phyloP scores from a whole-genome alignment of 2,797 vertebrate species.

The Tachyglossus aculeatus region DNA sequence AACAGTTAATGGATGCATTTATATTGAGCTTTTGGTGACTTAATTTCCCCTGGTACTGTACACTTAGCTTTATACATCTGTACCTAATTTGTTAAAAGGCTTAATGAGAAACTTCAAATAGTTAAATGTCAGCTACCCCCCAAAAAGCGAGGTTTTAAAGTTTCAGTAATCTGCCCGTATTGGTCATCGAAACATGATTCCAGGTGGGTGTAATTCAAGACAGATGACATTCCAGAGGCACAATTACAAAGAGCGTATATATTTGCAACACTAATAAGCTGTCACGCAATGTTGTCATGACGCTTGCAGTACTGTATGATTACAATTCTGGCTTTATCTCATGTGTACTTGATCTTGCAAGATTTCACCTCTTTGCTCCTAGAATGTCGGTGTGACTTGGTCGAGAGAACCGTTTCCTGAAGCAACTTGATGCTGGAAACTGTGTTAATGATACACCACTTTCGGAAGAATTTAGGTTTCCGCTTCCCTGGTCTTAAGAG shows the following conservation, averaged over 20 bases:
- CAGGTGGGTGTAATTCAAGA: slow-evolving; percentile 93
- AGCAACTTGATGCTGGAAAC: background rate
- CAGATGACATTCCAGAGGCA: slow-evolving; percentile 91
- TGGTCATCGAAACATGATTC: slow-evolving; percentile 85
- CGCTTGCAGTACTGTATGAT: slow-evolving; percentile 59
- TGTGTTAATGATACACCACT: background rate
- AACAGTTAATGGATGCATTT: slow-evolving; percentile 69
- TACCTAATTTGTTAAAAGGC: slow-evolving; percentile 83
- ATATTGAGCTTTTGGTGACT: slow-evolving; percentile 75
- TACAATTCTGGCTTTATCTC: slow-evolving; percentile 56
- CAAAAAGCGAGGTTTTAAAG: slow-evolving; percentile 83
- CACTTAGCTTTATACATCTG: slow-evolving; percentile 83
- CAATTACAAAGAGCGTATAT: slow-evolving; percentile 84
- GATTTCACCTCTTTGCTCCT: slow-evolving; percentile 33
- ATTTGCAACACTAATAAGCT: slow-evolving; percentile 85
- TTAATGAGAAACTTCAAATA: slow-evolving; percentile 91
- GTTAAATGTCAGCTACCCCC: slow-evolving; percentile 85
- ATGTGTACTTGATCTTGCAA: background rate
- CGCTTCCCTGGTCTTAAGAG: background rate
- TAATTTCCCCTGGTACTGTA: slow-evolving; percentile 76
- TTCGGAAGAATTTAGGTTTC: background rate
- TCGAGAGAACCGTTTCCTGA: background rate
- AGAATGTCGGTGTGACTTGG: slow-evolving; percentile 2
- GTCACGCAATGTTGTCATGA: slow-evolving; percentile 73
- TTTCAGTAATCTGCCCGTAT: slow-evolving; percentile 84